Base-by-base conservation (phyloP, 1,140 invertebrate genomes). In the Aphelenchoides fujianensis region DNA sequence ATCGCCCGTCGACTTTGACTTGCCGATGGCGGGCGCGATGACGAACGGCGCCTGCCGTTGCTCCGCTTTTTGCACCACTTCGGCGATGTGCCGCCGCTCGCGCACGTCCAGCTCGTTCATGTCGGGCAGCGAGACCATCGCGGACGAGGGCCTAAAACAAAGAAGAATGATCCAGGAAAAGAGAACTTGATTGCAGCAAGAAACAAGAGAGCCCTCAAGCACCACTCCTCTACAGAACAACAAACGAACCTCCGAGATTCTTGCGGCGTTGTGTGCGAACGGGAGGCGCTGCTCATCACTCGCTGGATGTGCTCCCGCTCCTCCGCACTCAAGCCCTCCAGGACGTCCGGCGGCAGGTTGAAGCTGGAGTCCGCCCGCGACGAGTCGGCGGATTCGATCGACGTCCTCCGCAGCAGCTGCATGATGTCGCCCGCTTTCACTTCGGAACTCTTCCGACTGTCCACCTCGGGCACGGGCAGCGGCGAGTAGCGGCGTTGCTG, bases 281-380 rank as follows among this genome's bases (percentile, higher is more conserved):
- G 70, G 28, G 64, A 70, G 5, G 72, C 74, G 7, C 27, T 12
- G 7, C 64, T 61, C 27, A 77, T 57, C 7, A 77, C 75, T 37
- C 61, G 67, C 27, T 72, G 23, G 37, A 77, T 77, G 30, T 77
- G 75, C 12, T 78, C 57, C 34, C 69, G 63, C 59, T 77, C 75
- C 32, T 77, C 66, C 34, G 28, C 28, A 34, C 28, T 72, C n/a
- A 77, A 53, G 16, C 68, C 70, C 28, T 9, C 32, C 59, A 77
- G 48, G 36, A 70, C 75, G 35, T 75, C 68, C 12, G 63, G 55
- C 0, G 75, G 75, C 27, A 77, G 34, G 7, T 28, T 72, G 27
- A 16, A 30, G 31, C 55, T 31, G 7, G 62, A 64, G 5, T 66
- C 54, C n/a, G 19, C 27, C 2, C 16, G 37, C 2, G 7, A 55